A percentile compares a stretch with the other conserved stretches of the same genome.
Evolutionary conservation across 2,797 vertebrate genomes (phyloP).

Genomic region (Potorous gilbertii): DNA sequence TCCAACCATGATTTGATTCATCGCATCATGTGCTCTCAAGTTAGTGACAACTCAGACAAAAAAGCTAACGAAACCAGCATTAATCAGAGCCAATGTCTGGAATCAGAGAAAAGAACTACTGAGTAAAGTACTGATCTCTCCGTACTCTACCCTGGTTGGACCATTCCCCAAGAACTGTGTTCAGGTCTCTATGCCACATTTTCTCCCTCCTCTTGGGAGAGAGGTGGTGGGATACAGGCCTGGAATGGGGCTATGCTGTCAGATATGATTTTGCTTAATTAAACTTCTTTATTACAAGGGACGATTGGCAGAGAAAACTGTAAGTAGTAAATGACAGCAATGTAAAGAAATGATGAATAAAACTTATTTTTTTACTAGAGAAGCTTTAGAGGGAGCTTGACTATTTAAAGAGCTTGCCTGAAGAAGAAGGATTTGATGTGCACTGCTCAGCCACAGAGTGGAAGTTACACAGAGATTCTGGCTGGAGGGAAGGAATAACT

Average conservation of each 20-base stretch:
- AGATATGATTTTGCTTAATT: not conserved
- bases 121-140: not conserved
- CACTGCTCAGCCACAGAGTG: not conserved
- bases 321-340: not conserved
- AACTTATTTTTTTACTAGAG: not conserved
- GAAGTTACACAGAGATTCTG: not conserved
- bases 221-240: not conserved
- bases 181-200: not conserved
- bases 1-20: not conserved
- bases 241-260: not conserved
- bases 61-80: not conserved
- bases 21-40: not conserved
- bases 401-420: not conserved
- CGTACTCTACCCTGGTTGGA: not conserved
- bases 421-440: not conserved
- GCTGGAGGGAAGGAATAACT: not conserved
- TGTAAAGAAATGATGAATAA: not conserved
- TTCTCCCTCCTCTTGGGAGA: not conserved
- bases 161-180: not conserved
- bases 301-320: not conserved
- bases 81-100: not conserved
- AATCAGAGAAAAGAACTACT: not conserved
- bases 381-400: not conserved
- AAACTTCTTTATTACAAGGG: not conserved
- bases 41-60: not conserved